Conservation (phyloP, 2,888 invertebrate genomes). For the Lamproptera curius region DNA sequence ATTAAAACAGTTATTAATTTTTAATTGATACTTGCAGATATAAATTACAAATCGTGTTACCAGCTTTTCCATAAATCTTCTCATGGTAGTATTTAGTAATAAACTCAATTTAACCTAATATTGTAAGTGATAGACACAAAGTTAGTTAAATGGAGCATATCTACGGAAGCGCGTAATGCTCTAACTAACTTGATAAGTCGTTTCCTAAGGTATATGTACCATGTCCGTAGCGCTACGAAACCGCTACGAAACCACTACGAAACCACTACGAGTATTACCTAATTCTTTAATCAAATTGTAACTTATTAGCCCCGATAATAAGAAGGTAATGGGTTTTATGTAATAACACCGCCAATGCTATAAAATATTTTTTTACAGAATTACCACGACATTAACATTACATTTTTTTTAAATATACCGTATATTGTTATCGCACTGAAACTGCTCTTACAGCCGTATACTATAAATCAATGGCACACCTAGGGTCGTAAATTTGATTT, state of each 20-base stretch:
- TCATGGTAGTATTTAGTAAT: neutral
- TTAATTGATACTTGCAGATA: neutral
- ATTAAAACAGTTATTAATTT: neutral
- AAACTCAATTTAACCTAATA: neutral
- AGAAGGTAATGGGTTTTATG: too few relatives aligned
- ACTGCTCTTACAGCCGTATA: too few relatives aligned
- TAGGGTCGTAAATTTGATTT: too few relatives aligned
- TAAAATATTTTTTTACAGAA: too few relatives aligned
- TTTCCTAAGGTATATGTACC: conserved; percentile 1
- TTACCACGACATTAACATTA: too few relatives aligned
- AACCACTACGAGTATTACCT: too few relatives aligned
- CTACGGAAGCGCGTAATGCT: neutral
- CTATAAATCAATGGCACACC: too few relatives aligned
- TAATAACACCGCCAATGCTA: too few relatives aligned
- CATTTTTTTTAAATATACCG: too few relatives aligned
- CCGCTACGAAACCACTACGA: neutral
- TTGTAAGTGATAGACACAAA: neutral
- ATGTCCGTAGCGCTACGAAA: neutral
- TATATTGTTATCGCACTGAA: too few relatives aligned
- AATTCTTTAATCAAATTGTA: too few relatives aligned
- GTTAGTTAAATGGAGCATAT: neutral
- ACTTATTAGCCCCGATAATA: too few relatives aligned
- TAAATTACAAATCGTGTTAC: neutral
- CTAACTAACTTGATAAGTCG: conserved; percentile 2
- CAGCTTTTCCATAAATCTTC: neutral